A percentile compares a stretch with the other conserved stretches of the same genome.
Conservation (phyloP, 1,140 invertebrate species). For the Drosophila punjabiensis region DNA sequence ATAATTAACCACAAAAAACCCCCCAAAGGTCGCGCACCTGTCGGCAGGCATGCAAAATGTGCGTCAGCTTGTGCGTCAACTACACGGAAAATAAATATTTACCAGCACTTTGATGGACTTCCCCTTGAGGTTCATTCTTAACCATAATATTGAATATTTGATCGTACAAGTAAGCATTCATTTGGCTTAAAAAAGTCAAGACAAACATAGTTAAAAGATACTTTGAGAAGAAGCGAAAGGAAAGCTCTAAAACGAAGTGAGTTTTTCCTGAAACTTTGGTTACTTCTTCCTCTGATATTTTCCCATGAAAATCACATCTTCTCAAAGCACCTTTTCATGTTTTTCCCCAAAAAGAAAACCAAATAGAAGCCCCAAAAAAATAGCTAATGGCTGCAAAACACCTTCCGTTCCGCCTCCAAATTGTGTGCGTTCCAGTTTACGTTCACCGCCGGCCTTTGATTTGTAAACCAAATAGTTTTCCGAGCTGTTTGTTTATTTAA, state of each 20-base stretch:
- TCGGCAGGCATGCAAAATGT: background rate
- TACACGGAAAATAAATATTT: slow-evolving; percentile 16
- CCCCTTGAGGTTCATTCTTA: background rate
- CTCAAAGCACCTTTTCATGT: background rate
- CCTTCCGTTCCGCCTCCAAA: slow-evolving; percentile 19
- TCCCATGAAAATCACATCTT: background rate
- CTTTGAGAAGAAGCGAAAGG: background rate
- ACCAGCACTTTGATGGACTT: background rate
- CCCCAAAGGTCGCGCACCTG: slow-evolving; percentile 22
- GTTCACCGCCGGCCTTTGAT: slow-evolving; percentile 46
- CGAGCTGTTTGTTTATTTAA: slow-evolving; percentile 78
- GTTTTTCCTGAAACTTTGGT: background rate
- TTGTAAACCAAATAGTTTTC: slow-evolving; percentile 73
- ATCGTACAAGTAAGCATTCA: background rate
- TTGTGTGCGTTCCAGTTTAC: slow-evolving; percentile 28
- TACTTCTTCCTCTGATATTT: background rate
- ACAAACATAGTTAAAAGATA: background rate
- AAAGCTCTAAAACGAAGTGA: background rate
- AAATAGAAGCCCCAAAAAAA: background rate
- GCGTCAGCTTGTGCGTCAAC: slow-evolving; percentile 13
- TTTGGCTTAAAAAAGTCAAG: background rate
- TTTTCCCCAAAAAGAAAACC: background rate
- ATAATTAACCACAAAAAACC: slow-evolving; percentile 11
- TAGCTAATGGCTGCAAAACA: slow-evolving; percentile 1
- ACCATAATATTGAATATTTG: background rate